These are phyloP conservation scores for Corythucha ciliata DNA, from an alignment of 2,888 invertebrate species.

Conservation along the genomic window DNA sequence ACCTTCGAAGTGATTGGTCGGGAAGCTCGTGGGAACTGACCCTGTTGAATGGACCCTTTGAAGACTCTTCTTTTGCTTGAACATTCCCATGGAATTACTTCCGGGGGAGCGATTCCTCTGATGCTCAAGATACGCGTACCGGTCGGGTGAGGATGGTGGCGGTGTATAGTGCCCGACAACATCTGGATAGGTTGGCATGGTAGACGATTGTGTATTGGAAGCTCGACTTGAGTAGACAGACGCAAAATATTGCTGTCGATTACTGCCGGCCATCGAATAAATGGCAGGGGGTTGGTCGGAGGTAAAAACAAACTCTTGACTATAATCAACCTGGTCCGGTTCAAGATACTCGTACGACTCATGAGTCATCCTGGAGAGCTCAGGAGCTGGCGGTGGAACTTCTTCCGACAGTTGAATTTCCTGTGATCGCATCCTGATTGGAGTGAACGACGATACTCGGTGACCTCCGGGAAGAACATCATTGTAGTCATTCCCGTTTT, in stretches of 20 bases:
- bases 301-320: conserved; percentile 38
- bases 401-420: conserved; percentile 24
- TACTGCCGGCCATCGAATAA: conserved; percentile 64
- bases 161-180: conserved; percentile 51
- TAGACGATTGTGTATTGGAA: conserved; percentile 51
- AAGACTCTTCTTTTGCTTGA: conserved; percentile 44
- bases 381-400: conserved; percentile 35
- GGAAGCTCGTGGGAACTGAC: conserved; percentile 43
- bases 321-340: conserved; percentile 41
- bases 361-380: conserved; percentile 40
- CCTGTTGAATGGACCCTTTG: conserved; percentile 44
- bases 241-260: conserved; percentile 58
- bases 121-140: conserved; percentile 5
- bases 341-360: conserved; percentile 38
- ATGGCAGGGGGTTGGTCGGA: conserved; percentile 56
- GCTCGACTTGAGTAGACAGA: conserved; percentile 62
- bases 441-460: conserved; percentile 48
- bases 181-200: conserved; percentile 51
- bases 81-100: conserved; percentile 17
- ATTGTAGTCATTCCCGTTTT: conserved; percentile 28
- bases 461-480: conserved; percentile 40
- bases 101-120: conserved; percentile 15
- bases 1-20: conserved; percentile 48
- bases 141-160: conserved; percentile 37
- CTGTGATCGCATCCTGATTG: conserved; percentile 43